Percentiles rank a stretch among this genome's conserved stretches.
phyloP scores from a whole-genome alignment of 2,888 invertebrate species.

The Prosopocoilus inquinatus region DNA sequence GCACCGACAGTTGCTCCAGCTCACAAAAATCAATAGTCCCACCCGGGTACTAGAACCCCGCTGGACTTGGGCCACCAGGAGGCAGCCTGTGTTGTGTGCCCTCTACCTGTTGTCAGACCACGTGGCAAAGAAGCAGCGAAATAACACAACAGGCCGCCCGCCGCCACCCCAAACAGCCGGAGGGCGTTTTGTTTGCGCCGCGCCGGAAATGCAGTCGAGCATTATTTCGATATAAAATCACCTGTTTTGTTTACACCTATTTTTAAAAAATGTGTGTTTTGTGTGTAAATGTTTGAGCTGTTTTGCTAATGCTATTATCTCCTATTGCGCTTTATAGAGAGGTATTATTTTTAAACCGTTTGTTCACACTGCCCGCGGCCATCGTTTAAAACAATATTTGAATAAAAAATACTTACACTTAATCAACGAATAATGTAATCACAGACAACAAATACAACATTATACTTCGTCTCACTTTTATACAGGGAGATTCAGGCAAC shows the following conservation, averaged over 20 bases:
- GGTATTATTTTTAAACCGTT: no score
- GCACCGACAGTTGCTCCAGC: conserved; percentile 36
- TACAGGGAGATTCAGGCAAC: no score
- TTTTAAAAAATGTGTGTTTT: background rate
- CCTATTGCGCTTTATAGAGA: no score
- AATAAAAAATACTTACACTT: no score
- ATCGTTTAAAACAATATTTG: no score
- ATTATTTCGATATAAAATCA: conserved; percentile 4
- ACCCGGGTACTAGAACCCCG: conserved; percentile 30
- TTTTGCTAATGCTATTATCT: no score
- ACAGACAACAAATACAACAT: no score
- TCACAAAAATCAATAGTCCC: conserved; percentile 43
- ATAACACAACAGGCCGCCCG: background rate
- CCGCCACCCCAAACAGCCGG: background rate
- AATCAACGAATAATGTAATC: no score
- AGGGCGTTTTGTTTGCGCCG: background rate
- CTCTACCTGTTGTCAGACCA: conserved; percentile 1
- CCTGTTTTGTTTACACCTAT: conserved; percentile 11
- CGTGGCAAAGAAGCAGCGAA: conserved; percentile 1
- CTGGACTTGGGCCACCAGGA: background rate
- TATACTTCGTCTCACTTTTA: no score
- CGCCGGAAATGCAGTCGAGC: background rate
- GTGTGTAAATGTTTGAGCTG: background rate
- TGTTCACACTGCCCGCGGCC: no score
- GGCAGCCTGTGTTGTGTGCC: background rate